Evolutionary conservation across 2,797 vertebrate species (phyloP).

Genomic region (Phoebastria nigripes): DNA sequence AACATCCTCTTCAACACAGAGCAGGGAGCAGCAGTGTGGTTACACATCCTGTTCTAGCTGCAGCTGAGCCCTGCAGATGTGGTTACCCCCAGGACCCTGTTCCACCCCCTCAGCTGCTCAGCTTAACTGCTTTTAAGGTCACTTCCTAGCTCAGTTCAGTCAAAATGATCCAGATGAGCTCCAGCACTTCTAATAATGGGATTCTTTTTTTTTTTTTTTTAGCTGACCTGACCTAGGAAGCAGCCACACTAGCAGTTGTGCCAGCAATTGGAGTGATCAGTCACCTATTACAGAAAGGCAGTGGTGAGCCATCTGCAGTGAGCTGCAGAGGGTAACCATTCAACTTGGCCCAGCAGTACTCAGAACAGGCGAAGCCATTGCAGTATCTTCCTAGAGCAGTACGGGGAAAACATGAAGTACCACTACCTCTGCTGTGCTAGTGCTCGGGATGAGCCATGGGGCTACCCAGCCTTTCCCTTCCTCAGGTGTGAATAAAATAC

Average conservation of each 20-base stretch:
- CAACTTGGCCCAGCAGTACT: neutral
- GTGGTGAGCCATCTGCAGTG: neutral
- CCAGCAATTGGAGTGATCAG: neutral
- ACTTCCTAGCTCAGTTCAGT: neutral
- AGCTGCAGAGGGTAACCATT: neutral
- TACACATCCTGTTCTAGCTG: conserved; percentile 5
- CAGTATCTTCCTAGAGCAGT: neutral
- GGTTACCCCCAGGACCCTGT: neutral
- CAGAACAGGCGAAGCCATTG: neutral
- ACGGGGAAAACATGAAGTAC: neutral
- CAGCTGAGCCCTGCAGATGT: neutral
- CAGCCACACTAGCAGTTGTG: neutral
- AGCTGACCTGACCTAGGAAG: neutral
- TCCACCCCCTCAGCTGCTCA: neutral
- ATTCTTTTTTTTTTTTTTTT: neutral
- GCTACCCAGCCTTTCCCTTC: neutral
- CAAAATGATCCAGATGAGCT: neutral
- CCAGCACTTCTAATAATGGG: neutral
- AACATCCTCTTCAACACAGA: neutral
- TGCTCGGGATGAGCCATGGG: accelerated
- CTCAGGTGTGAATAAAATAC: neutral
- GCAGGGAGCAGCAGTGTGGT: neutral
- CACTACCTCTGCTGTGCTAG: neutral
- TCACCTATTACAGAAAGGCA: neutral
- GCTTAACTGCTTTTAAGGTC: neutral